Evolutionary conservation across 2,797 vertebrate species (phyloP), one percentile per base, ranked within the genome.

Genomic region (Clamator glandarius): DNA sequence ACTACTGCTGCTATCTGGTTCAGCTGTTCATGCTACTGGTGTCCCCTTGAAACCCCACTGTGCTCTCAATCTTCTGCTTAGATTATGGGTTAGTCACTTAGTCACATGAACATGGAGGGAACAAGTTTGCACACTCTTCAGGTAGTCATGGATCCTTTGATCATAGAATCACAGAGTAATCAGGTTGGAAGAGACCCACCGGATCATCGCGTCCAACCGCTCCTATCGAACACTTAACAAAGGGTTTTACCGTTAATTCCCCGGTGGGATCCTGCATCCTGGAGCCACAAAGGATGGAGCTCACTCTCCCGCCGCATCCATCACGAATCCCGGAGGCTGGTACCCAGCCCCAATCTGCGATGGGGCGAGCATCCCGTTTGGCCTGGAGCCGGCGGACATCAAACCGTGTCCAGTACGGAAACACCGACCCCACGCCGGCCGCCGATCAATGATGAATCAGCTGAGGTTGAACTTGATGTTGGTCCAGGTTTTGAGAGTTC

Each of bases 191-290:
- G n/a, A n/a, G n/a, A n/a, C n/a, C n/a, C n/a, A n/a, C n/a, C n/a
- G n/a, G n/a, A n/a, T n/a, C n/a, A n/a, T n/a, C n/a, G n/a, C n/a
- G n/a, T n/a, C n/a, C n/a, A n/a, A n/a, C n/a, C n/a, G n/a, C n/a
- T n/a, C n/a, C n/a, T n/a, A n/a, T n/a, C n/a, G n/a, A n/a, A n/a
- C n/a, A n/a, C 67, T 69, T 96, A 97, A 97, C 97, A 97, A 98
- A 98, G 96, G 97, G 95, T 94, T n/a, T 96, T 90, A 97, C 96
- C 95, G 94, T 73, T 61, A 87, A 96, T 95, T 93, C 92, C 96
- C 82, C 94, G 87, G 96, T 67, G 96, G 97, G 83, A 88, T 94
- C 70, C n/a, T 90, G 90, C 93, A 87, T 81, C 96, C 93, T 80
- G 36, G 93, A 67, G 92, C 96, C 92, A 96, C 95, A 97, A 97